Base-by-base conservation (phyloP, 2,888 invertebrate genomes). In the Drosophila rubida region DNA sequence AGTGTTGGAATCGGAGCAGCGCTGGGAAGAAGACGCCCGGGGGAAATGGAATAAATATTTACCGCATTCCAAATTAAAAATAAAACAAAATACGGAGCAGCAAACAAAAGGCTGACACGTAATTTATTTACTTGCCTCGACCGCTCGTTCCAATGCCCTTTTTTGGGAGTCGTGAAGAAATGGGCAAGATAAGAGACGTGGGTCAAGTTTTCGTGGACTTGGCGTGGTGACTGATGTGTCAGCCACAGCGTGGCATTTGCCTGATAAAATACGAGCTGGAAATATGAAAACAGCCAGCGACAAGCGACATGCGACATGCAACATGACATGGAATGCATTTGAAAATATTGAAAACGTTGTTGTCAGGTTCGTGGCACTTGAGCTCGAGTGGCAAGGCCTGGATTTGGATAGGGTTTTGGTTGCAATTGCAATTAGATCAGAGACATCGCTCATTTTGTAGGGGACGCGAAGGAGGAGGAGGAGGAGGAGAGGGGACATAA, bases 391-490 rank as follows among this genome's bases (percentile, higher is more conserved):
- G 49, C 75, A 67, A 69, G 66, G 50, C 53, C 65, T 61, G 58
- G 13, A 48, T 37, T 44, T 13, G 22, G 13, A 6, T 46, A 42
- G 37, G 22, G 14, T 32, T 54, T 54, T 25, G 44, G 11, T 42
- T 41, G 35, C 66, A 66, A 60, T 69, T 55, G 79, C 79, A 76
- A 80, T 76, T 80, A 80, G 83, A 83, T 80, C 79, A 78, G 69
- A 83, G 77, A 81, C 84, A 81, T 82, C 64, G 79, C 80, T 82
- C 81, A 82, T 79, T 75, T 55, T 83, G n/a, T n/a, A n/a, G n/a
- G n/a, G n/a, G n/a, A n/a, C n/a, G n/a, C n/a, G n/a, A n/a, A n/a
- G n/a, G n/a, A n/a, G n/a, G n/a, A n/a, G n/a, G n/a, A n/a, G n/a
- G n/a, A n/a, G 32, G n/a, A 5, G 32, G n/a, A 19, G 25, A 13